Conservation (phyloP, 2,797 vertebrate species). For the Scolopax bukidnonensis region DNA sequence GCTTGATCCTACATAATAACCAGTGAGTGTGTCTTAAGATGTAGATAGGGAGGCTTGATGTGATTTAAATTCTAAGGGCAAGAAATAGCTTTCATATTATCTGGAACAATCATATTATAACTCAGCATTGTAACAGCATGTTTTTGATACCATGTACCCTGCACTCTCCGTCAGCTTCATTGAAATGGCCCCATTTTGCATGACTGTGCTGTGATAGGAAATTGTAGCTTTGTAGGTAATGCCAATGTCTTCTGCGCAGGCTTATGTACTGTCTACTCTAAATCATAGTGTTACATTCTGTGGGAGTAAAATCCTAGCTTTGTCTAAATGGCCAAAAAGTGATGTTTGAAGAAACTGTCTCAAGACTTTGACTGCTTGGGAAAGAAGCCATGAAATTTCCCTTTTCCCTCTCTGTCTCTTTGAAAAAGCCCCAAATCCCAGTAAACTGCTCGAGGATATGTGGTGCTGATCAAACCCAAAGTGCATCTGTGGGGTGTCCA, state of each 20-base stretch:
- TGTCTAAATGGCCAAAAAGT: not conserved
- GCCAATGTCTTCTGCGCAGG: not conserved
- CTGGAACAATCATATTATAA: not conserved
- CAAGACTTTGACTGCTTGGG: not conserved
- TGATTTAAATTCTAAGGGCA: not conserved
- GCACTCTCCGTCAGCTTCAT: rapidly evolving
- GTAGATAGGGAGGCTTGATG: not conserved
- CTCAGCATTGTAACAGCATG: not conserved
- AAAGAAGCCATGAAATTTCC: not conserved
- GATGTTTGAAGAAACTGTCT: not conserved
- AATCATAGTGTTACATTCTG: rapidly evolving
- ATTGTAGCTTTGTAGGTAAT: not conserved
- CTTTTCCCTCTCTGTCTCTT: rapidly evolving
- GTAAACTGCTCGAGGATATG: not conserved
- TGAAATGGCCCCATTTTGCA: not conserved
- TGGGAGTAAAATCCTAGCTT: not conserved
- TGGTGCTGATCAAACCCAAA: not conserved
- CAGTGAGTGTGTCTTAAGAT: not conserved
- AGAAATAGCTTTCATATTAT: not conserved
- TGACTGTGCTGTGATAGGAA: not conserved
- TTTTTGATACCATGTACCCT: not conserved
- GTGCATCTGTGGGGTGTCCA: rapidly evolving
- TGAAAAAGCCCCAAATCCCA: not conserved
- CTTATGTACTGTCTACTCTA: not conserved
- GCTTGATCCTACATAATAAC: not conserved